phyloP scores from a whole-genome alignment of 2,113 vertebrate species.

The Ivindomyrus marchei region DNA sequence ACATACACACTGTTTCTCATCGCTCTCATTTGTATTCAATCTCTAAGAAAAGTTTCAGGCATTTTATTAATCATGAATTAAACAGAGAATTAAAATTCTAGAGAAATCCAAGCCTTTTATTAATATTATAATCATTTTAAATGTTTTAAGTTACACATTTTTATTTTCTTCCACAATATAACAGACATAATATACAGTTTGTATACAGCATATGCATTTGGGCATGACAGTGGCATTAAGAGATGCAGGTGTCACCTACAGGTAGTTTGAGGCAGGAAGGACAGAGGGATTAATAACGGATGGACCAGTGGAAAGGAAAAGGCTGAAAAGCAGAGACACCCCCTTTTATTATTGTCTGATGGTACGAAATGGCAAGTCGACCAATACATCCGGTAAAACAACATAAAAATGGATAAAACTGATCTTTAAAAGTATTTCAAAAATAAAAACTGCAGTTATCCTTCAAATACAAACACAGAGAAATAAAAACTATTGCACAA shows the following conservation, averaged over 20 bases:
- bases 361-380: constrained; percentile 5
- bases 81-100: constrained; percentile 59
- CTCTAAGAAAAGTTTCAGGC: neutral
- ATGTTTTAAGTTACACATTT: constrained; percentile 44
- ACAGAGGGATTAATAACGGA: neutral
- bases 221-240: constrained; percentile 47
- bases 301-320: neutral
- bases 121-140: constrained; percentile 35
- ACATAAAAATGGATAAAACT: constrained; percentile 30
- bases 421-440: constrained; percentile 36
- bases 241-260: constrained; percentile 22
- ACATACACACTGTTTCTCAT: neutral
- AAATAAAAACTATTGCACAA: constrained; percentile 62
- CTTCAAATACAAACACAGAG: constrained; percentile 32
- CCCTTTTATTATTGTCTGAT: constrained; percentile 6
- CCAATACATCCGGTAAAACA: constrained; percentile 12
- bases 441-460: constrained; percentile 32
- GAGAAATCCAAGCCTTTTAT: constrained; percentile 50
- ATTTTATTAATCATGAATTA: constrained; percentile 51
- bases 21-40: neutral
- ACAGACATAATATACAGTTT: constrained; percentile 55
- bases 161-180: constrained; percentile 55
- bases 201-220: constrained; percentile 54
- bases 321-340: neutral
- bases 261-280: constrained; percentile 32